Evolutionary conservation across 2,113 vertebrate genomes (phyloP), one percentile per base, ranked within the genome.

Genomic region (Nycticorax nycticorax): DNA sequence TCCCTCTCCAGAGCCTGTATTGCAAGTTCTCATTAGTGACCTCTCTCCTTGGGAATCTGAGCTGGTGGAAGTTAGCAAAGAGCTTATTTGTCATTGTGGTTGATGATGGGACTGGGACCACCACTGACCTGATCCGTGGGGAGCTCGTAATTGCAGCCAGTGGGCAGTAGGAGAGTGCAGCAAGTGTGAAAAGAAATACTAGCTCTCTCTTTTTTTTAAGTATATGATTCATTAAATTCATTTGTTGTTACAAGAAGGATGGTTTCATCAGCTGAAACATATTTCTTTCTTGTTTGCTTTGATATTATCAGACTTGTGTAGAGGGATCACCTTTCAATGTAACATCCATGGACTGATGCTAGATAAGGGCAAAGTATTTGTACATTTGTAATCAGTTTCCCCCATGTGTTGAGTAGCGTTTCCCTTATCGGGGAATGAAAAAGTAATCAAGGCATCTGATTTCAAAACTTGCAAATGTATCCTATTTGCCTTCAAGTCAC

Each of bases 251-350:
- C 50, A 60, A 37, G 47, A 88, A 78, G 79, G 60, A 88, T 79
- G 35, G 47, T 71, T 92, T 96, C 92, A 93, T 92, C 72, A 88
- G 43, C 47, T 71, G 47, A 94, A 96, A 88, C 63, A 50, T 55
- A 90, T 86, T 97, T 96, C 41, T 93, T 88, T 92, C 76, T 91
- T 97, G 79, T 96, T 96, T 92, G 68, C 55, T 84, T 86, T 86
- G 88, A 94, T 96, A 75, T 56, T 92, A 92, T 96, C 96, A 89
- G 33, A 39, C 37, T 73, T 78, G 39, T 39, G 64, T 85, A 72
- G 90, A 86, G 37, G 37, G 68, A 92, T 93, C 90, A 72, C 0
- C 0, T 96, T 96, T 94, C 93, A 94, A 37, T 93, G 53, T 56
- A 76, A 85, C 88, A 93, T 85, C 91, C 66, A 68, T 60, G 60